phyloP scores from a whole-genome alignment of 2,888 invertebrate genomes.

The Leptopterna dolabrata region DNA sequence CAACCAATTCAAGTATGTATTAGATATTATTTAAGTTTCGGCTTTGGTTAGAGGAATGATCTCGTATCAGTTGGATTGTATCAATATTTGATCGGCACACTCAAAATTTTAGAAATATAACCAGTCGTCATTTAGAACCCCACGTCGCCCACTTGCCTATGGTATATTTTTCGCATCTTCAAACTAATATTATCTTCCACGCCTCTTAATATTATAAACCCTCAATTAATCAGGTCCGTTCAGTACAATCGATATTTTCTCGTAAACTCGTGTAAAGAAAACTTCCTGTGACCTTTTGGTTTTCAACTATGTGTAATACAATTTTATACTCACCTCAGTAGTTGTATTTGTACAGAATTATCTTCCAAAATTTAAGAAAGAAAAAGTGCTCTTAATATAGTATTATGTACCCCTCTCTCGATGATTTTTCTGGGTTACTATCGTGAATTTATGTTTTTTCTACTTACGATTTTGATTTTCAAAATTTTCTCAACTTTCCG shows the following conservation, averaged over 20 bases:
- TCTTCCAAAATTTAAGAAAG: constrained; percentile 56
- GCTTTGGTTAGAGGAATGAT: neutral
- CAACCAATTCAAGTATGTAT: neutral
- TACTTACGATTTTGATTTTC: neutral
- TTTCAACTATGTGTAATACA: constrained; percentile 15
- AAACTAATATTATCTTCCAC: constrained; percentile 35
- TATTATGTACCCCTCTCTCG: constrained; percentile 46
- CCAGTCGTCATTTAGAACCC: no score
- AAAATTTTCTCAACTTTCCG: neutral
- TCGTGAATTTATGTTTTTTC: neutral
- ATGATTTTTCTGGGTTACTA: constrained; percentile 11
- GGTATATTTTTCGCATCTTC: neutral
- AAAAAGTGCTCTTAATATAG: constrained; percentile 60
- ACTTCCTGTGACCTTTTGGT: constrained; percentile 15
- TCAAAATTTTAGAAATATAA: no score
- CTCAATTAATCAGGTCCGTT: constrained; percentile 24
- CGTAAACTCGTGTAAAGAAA: constrained; percentile 34
- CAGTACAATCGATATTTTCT: constrained; percentile 42
- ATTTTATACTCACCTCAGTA: constrained; percentile 57
- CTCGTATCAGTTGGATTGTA: no score
- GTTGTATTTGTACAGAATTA: constrained; percentile 55
- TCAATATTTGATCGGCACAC: no score
- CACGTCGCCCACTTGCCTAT: no score
- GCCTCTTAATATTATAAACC: neutral
- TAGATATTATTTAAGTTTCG: neutral